Base-by-base conservation (phyloP, 2,888 invertebrate species). In the Agrochola circellaris region DNA sequence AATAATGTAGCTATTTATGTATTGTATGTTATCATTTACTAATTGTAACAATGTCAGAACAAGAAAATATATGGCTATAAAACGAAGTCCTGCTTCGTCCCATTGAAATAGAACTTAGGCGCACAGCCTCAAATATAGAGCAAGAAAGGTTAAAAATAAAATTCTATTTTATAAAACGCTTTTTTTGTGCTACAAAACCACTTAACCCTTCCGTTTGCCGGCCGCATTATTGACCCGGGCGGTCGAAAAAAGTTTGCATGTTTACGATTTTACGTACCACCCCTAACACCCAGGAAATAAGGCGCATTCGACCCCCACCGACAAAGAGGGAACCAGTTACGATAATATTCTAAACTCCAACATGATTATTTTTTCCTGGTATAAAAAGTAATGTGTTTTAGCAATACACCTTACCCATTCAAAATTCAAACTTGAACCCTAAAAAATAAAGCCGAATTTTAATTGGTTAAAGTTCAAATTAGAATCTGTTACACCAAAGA, bases 311-410 rank as follows among this genome's bases (percentile, higher is more conserved):
- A 73, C 73, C 81, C 72, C 79, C 79, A 65, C 65, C 79, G 62
- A 87, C 87, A 89, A 88, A 88, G 92, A 89, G 89, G 89, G 88
- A 84, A 83, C 87, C 89, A 89, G 91, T 92, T 90, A 93, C 91
- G 92, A 91, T 92, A 91, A 92, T 92, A 89, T 91, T 92, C 92
- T 90, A 91, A 92, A 91, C 91, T 88, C 90, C 88, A 87, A 90
- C 91, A 92, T 93, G 93, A 92, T 93, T 90, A 90, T 92, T 92
- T 91, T 91, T 92, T 92, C 91, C 90, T 90, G 90, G 88, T 93
- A 93, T 94, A 94, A 94, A 94, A 94, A 92, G 91, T 92, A 93
- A 94, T 92, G 93, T 87, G 89, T 87, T 89, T 89, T 84, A 87
- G 82, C 89, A 79, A 79, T 61, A 71, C 20, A 11, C 54, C 54